Evolutionary conservation across 2,888 invertebrate genomes (phyloP).

Genomic region (Balanococcus diminutus): DNA sequence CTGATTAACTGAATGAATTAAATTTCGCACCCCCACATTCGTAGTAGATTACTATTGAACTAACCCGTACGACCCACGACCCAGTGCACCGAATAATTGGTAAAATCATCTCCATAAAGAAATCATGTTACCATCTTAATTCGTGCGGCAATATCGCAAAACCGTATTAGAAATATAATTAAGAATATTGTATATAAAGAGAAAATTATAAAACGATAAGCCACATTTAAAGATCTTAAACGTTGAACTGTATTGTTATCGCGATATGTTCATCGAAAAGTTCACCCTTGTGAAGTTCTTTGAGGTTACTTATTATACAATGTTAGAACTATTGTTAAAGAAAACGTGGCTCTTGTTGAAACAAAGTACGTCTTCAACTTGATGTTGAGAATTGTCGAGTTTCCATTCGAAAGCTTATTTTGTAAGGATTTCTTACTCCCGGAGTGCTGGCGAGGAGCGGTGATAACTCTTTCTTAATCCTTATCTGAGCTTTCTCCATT

Average conservation of each 20-base stretch:
- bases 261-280: conserved; percentile 38
- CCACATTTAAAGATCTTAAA: conserved; percentile 43
- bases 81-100: background rate
- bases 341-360: conserved; percentile 44
- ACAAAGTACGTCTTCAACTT: conserved; percentile 49
- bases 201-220: conserved; percentile 50
- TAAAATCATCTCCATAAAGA: background rate
- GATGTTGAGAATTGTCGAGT: conserved; percentile 27
- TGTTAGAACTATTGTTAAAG: conserved; percentile 48
- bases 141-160: background rate
- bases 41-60: no score
- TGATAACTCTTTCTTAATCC: conserved; percentile 33
- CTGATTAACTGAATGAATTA: no score
- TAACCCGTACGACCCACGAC: no score
- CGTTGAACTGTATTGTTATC: conserved; percentile 45
- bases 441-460: background rate
- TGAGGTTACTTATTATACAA: conserved; percentile 50
- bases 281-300: conserved; percentile 43
- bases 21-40: no score
- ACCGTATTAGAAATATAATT: conserved; percentile 30
- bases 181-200: background rate
- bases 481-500: conserved; percentile 37
- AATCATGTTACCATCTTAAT: conserved; percentile 6
- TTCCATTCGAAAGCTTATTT: conserved; percentile 36
- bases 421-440: background rate